Evolutionary conservation across 2,797 vertebrate species (phyloP).

Genomic region (Botia almorhae): DNA sequence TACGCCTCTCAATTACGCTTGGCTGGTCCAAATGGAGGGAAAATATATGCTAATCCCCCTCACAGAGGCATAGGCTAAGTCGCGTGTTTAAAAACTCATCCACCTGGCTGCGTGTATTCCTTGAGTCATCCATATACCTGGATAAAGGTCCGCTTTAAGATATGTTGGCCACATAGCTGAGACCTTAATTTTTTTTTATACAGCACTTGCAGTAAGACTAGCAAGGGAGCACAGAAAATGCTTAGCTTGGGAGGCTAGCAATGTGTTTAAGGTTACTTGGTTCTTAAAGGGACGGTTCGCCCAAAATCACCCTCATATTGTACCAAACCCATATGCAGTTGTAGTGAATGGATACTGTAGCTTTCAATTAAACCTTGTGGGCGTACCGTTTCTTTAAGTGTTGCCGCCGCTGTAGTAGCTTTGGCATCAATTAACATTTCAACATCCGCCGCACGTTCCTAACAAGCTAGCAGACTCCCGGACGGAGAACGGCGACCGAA

Average conservation of each 20-base stretch:
- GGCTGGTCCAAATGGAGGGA: conserved; percentile 74
- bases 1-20: conserved; percentile 72
- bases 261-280: background rate
- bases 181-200: background rate
- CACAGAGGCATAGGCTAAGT: conserved; percentile 67
- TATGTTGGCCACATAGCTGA: background rate
- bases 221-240: background rate
- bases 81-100: conserved; percentile 65
- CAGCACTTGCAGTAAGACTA: background rate
- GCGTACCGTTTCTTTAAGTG: background rate
- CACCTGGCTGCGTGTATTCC: background rate
- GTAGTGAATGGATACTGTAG: no score
- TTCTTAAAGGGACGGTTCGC: no score
- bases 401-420: background rate
- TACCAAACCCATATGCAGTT: no score
- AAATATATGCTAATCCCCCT: conserved; percentile 73
- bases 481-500: conserved; percentile 57
- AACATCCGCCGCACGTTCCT: background rate
- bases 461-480: conserved; percentile 53
- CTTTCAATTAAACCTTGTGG: background rate
- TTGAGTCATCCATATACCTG: conserved; percentile 9
- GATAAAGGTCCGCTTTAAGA: background rate
- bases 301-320: no score
- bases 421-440: conserved; percentile 36
- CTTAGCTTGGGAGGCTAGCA: background rate